Evolutionary conservation across 1,140 invertebrate genomes (phyloP), one percentile per base, ranked within the genome.

Genomic region (Oncopodura yosiiana): DNA sequence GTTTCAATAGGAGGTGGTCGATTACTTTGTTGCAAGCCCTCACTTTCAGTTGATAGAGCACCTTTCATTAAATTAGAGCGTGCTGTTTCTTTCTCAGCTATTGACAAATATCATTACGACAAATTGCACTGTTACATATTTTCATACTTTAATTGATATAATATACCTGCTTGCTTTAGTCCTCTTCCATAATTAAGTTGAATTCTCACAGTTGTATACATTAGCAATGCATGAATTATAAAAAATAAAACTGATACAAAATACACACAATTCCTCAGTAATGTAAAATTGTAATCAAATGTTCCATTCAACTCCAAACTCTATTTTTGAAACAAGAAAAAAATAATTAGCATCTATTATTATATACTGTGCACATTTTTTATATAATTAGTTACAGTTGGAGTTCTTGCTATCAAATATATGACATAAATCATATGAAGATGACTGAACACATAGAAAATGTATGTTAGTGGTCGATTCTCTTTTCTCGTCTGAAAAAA

Each of bases 101-200:
- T 18, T n/a, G 30, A 30, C 12, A 45, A 24, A 44, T 27, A 27
- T 29, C 3, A 26, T 45, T 14, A 27, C 1, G n/a, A 24, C 14
- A 29, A 41, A 16, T 19, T 41, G 26, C 9, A 23, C 18, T 19
- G 23, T 21, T 18, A 37, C n/a, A 29, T 39, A 23, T 27, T 39
- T 29, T 43, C 9, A 42, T 44, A 23, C 14, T 30, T 5, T 55
- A 26, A 8, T 19, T 41, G 38, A 36, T 45, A 21, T 34, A 46
- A 38, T 18, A 4, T 41, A 49, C 45, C 53, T 49, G 53, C 53
- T 56, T 56, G 53, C 43, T 56, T 56, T 11, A 56, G 34, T 18
- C 53, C 53, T 19, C 18, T 21, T 26, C 48, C 53, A n/a, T 49
- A 56, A 27, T 37, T 36, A 19, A 41, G 9, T 36, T 56, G 53